Conservation (phyloP, 2,888 invertebrate species). For the Scaptomyza cyrtandrae region DNA sequence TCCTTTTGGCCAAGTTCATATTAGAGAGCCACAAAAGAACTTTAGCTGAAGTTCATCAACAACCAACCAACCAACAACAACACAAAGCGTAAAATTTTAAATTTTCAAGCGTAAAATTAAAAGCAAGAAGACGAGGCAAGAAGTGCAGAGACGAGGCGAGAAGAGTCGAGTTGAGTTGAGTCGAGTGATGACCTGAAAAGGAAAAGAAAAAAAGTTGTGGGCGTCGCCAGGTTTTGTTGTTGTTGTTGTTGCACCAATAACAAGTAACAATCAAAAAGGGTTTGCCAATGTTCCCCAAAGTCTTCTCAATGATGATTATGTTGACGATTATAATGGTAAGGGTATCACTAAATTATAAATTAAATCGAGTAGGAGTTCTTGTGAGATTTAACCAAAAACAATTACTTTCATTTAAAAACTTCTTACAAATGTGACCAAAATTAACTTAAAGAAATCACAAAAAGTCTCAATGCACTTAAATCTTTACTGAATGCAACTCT, state of each 20-base stretch:
- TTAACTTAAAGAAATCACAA: too few relatives aligned
- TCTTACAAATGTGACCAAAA: too few relatives aligned
- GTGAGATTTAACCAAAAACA: not conserved
- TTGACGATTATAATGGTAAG: slow-evolving; percentile 29
- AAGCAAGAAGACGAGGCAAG: slow-evolving; percentile 19
- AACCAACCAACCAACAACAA: slow-evolving; percentile 34
- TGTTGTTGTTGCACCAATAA: slow-evolving; percentile 53
- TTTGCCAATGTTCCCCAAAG: slow-evolving; percentile 20
- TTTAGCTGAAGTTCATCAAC: not conserved
- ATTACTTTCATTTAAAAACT: too few relatives aligned
- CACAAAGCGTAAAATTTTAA: slow-evolving; percentile 67
- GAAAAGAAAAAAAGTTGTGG: slow-evolving; percentile 29
- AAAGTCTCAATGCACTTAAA: too few relatives aligned
- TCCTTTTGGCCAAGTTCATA: slow-evolving; percentile 27
- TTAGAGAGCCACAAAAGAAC: slow-evolving; percentile 35
- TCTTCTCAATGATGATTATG: slow-evolving; percentile 2
- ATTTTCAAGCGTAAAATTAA: slow-evolving; percentile 78
- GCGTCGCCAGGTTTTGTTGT: slow-evolving; percentile 47
- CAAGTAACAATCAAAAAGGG: slow-evolving; percentile 40
- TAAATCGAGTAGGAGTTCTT: not conserved
- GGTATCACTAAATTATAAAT: slow-evolving; percentile 7
- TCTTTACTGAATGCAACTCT: not conserved
- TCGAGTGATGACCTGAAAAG: slow-evolving; percentile 49
- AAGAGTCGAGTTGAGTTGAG: slow-evolving; percentile 11
- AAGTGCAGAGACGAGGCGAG: not conserved